Conservation (phyloP, 2,888 invertebrate species). For the Anthophora plumipes region DNA sequence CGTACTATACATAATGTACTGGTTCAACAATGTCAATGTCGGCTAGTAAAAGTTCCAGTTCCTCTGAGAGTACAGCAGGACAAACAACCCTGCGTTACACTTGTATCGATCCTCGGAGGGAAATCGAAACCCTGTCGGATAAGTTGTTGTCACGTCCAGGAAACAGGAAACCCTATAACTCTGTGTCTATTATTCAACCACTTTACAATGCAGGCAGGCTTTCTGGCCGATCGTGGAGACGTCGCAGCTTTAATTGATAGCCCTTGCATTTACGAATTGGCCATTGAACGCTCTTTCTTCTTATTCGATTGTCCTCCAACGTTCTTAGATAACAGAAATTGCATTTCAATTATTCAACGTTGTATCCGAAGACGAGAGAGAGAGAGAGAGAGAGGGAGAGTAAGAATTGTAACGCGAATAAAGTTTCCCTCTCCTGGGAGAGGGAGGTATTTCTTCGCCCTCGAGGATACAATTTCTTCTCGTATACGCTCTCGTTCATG, state of each 20-base stretch:
- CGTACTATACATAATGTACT: neutral
- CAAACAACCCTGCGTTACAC: constrained; percentile 19
- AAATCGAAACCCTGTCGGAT: constrained; percentile 43
- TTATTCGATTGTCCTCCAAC: neutral
- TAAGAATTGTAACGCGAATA: neutral
- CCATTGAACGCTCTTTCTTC: neutral
- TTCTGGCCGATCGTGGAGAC: constrained; percentile 32
- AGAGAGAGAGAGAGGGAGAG: no score
- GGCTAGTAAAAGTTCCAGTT: constrained; percentile 15
- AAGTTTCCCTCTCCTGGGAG: neutral
- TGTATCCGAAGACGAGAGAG: neutral
- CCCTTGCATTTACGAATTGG: neutral
- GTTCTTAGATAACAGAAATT: neutral
- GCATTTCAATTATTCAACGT: neutral
- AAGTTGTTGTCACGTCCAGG: constrained; percentile 47
- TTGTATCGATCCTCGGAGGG: constrained; percentile 46
- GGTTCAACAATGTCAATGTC: constrained; percentile 11
- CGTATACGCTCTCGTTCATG: neutral
- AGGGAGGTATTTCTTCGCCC: constrained; percentile 3
- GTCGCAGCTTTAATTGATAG: constrained; percentile 42
- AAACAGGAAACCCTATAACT: constrained; percentile 29
- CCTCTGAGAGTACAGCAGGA: neutral
- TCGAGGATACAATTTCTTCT: neutral
- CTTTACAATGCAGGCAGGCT: constrained; percentile 27
- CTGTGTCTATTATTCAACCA: constrained; percentile 14